Conservation (phyloP, 2,888 invertebrate species). For the Drosophila barbarae region DNA sequence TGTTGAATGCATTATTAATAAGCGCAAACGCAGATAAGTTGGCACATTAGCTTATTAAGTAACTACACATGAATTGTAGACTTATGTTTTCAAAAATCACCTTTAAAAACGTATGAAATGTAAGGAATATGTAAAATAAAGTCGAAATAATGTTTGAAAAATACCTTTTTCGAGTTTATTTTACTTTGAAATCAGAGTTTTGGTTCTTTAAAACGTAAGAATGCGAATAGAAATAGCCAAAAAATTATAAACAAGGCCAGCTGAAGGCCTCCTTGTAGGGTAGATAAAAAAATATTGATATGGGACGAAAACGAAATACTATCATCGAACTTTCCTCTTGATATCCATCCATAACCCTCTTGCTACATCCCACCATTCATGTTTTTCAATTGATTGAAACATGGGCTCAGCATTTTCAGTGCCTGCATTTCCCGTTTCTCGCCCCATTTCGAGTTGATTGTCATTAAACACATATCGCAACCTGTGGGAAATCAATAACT, state of each 20-base stretch:
- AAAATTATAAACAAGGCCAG: background rate
- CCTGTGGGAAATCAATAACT: conserved; percentile 51
- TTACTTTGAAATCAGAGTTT: background rate
- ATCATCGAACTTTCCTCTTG: background rate
- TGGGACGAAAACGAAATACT: background rate
- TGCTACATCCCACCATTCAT: background rate
- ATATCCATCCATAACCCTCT: background rate
- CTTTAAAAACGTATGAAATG: background rate
- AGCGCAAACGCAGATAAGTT: conserved; percentile 14
- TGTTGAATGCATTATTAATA: background rate
- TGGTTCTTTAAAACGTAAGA: background rate
- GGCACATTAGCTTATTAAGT: background rate
- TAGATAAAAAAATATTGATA: background rate
- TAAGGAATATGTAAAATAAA: background rate
- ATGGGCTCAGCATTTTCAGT: background rate
- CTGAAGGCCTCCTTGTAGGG: background rate
- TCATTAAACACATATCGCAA: conserved; percentile 14
- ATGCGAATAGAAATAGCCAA: background rate
- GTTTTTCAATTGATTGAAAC: conserved; percentile 16
- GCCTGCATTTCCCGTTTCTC: background rate
- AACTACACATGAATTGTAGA: too few species aligned
- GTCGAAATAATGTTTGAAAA: background rate
- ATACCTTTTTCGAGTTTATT: background rate
- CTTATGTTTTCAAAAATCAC: background rate
- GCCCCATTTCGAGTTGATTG: conserved; percentile 23